phyloP scores from a whole-genome alignment of 2,888 invertebrate genomes.

The Coelogynopora nodosa region DNA sequence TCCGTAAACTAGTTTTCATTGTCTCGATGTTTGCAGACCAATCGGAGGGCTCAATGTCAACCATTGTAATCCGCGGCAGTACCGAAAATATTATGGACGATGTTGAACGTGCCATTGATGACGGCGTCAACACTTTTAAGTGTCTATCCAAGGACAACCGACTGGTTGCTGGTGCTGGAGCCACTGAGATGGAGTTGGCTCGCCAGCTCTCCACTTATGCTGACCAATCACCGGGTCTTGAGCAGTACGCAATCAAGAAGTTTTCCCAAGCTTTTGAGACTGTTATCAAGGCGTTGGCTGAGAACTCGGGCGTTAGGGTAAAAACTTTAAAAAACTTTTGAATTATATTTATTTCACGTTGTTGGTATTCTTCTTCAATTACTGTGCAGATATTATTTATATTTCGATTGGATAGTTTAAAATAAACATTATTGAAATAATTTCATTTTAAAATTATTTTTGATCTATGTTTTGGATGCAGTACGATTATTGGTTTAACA shows the following conservation, averaged over 20 bases:
- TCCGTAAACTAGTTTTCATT: too few relatives aligned
- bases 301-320: constrained; percentile 82
- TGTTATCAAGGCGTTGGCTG: constrained; percentile 85
- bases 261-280: constrained; percentile 79
- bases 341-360: too few relatives aligned
- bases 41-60: constrained; percentile 68
- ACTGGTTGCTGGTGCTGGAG: constrained; percentile 87
- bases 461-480: too few relatives aligned
- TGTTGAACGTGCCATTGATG: constrained; percentile 92
- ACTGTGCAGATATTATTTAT: neutral
- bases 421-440: neutral
- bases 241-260: constrained; percentile 92
- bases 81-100: constrained; percentile 99
- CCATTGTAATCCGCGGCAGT: constrained; percentile 87
- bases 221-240: constrained; percentile 82
- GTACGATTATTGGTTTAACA: too few relatives aligned
- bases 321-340: constrained; percentile 25
- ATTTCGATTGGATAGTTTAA: too few relatives aligned
- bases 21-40: constrained; percentile 23
- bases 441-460: too few relatives aligned
- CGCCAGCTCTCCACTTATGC: constrained; percentile 79
- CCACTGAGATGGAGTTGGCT: constrained; percentile 87
- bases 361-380: neutral
- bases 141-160: constrained; percentile 70
- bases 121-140: constrained; percentile 97